Base-by-base conservation (phyloP, 2,113 vertebrate genomes). In the Rhinoptilus africanus region DNA sequence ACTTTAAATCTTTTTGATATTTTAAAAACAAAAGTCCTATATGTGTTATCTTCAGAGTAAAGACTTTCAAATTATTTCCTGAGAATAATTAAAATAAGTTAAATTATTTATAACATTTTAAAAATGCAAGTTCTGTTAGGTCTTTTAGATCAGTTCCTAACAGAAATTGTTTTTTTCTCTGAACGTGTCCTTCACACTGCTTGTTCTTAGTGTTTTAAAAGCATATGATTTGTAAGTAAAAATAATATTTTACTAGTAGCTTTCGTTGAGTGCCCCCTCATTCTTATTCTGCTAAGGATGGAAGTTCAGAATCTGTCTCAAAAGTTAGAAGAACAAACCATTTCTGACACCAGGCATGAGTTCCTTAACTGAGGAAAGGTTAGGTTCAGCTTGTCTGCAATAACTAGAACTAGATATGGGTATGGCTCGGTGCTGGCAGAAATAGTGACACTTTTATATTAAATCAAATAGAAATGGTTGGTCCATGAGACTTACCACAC, bases 1-100 rank as follows among this genome's bases (percentile, higher is more conserved):
- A 85, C 87, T 92, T 91, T 89, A 88, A 90, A 85, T 62, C 69
- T 69, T 28, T 88, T 95, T 96, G 88, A 91, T 91, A 86, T 93
- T 92, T 87, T 60, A 12, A 12, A 80, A 89, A 41, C 71, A 56
- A 8, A 88, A 66, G 57, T 63, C 53, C 35, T 85, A 5, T 66
- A 35, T 43, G 10, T 54, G 15, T 76, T 45, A 62, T 54, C 66
- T 79, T 62, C 23, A 77, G 30, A 59, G 54, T 6, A 75, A 28
- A 83, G 34, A 50, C 28, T 92, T 84, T 43, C 51, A 91, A 89
- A 94, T 73, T 69, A 91, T 95, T 93, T 86, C 39, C 77, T 60
- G 53, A 80, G 51, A 93, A 84, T 81, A 96, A 96, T 85, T 91
- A 88, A 91, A 89, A 48, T 51, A 62, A 81, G 34, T 54, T 90